Evolutionary conservation across 2,797 vertebrate species (phyloP), one percentile per base, ranked within the genome.

Genomic region (Microcaecilia unicolor): DNA sequence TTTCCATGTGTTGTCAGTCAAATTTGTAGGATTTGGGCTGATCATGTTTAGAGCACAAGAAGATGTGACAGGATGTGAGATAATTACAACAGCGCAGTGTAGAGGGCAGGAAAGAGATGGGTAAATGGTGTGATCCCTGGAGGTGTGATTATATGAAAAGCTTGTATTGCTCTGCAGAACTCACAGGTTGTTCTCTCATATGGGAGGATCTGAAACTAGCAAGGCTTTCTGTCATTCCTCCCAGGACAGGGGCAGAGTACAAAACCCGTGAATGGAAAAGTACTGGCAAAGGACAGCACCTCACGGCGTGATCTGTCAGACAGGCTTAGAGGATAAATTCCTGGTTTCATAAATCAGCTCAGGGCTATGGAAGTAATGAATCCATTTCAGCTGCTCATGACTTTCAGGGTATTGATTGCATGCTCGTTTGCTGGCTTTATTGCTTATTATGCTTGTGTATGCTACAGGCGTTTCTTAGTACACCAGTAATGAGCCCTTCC

Each of bases 231-330:
- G 15, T 15, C 12, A 10, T 34, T 43, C 41, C 37, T 18, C 44
- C 26, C 13, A 4, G 31, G 18, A 11, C 17, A 37, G 48, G 64
- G 60, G 10, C 21, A 44, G 34, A 8, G 17, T 48, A 58, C 31
- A n/a, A 38, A 15, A 10, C 40, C 37, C 34, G n/a, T n/a, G 15
- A 4, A 5, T 36, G 15, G 31, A 61, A 68, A 51, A 58, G 20
- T 44, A 47, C 21, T 18, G 42, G 29, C 10, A 10, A n/a, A 29
- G 27, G 10, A 30, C n/a, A n/a, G n/a, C n/a, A n/a, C n/a, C n/a
- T n/a, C n/a, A n/a, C n/a, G n/a, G n/a, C n/a, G n/a, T n/a, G n/a
- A n/a, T n/a, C n/a, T n/a, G n/a, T n/a, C n/a, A n/a, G n/a, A n/a
- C n/a, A n/a, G n/a, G n/a, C n/a, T n/a, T n/a, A n/a, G n/a, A n/a